Percentiles rank a stretch among this genome's conserved stretches.
phyloP scores from a whole-genome alignment of 2,797 vertebrate species.

The Onychomys torridus region DNA sequence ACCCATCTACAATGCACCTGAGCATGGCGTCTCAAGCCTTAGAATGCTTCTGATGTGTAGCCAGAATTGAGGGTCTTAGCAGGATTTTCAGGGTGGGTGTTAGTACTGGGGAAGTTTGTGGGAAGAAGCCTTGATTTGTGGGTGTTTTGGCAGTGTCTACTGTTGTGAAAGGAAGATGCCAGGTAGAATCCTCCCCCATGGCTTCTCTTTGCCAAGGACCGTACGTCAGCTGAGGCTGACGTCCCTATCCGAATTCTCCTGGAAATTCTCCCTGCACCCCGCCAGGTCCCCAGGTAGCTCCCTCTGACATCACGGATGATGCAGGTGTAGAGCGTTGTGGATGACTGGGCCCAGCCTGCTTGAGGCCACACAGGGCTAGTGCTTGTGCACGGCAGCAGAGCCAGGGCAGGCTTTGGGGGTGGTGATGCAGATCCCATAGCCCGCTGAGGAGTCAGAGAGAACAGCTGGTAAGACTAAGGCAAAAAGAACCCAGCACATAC shows the following conservation, averaged over 20 bases:
- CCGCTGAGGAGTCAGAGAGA: neutral
- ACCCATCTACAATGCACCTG: rapidly evolving
- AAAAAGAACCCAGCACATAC: neutral
- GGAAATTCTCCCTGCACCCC: conserved; percentile 76
- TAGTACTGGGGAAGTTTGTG: neutral
- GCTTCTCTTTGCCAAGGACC: neutral
- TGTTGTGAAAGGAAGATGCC: neutral
- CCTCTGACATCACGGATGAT: conserved; percentile 82
- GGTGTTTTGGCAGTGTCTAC: neutral
- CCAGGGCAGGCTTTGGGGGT: neutral
- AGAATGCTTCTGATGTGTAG: neutral
- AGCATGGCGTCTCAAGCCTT: neutral
- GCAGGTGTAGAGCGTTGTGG: conserved; percentile 64
- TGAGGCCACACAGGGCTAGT: neutral
- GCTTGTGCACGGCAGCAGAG: neutral
- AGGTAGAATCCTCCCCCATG: neutral
- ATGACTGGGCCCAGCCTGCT: neutral
- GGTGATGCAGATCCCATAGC: rapidly evolving
- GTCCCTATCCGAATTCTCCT: conserved; percentile 67
- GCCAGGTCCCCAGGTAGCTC: conserved; percentile 75
- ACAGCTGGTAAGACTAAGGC: neutral
- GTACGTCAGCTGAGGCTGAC: neutral
- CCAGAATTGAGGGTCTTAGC: neutral
- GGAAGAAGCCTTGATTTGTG: neutral
- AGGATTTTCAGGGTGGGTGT: neutral